These are phyloP conservation scores for Reinhardtius hippoglossoides DNA, from an alignment of 2,113 vertebrate species.

Conservation along the genomic window DNA sequence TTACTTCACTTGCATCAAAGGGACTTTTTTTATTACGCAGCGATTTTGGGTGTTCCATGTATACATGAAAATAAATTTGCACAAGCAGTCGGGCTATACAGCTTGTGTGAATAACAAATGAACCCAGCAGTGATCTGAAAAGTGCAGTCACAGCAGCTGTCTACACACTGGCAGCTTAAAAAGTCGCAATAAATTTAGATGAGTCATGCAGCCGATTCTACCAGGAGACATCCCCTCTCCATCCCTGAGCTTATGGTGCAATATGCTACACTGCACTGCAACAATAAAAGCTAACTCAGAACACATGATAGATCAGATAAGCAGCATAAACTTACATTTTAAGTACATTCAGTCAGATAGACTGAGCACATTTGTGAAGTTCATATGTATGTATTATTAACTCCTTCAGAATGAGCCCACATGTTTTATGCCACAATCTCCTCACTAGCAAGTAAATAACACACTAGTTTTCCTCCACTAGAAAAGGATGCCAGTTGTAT, in stretches of 20 bases:
- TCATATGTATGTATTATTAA: not conserved
- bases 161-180: conserved; percentile 47
- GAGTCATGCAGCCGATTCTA: conserved; percentile 55
- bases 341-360: not conserved
- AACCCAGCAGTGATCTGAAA: conserved; percentile 40
- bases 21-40: not conserved
- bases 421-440: not conserved
- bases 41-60: not conserved
- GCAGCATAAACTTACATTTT: not conserved
- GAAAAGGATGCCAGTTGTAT: conserved; percentile 5
- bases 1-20: conserved; percentile 22
- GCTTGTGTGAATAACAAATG: conserved; percentile 51
- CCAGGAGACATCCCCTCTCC: conserved; percentile 27
- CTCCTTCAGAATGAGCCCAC: not conserved
- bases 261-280: conserved; percentile 40
- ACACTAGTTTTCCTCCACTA: not conserved
- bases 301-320: conserved; percentile 5
- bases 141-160: conserved; percentile 59
- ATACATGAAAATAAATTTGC: conserved; percentile 41
- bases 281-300: conserved; percentile 22
- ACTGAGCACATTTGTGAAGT: not conserved
- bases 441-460: not conserved
- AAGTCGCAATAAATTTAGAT: conserved; percentile 62
- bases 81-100: conserved; percentile 29
- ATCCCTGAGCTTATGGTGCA: conserved; percentile 44